Evolutionary conservation across 2,113 vertebrate species (phyloP), one percentile per base, ranked within the genome.

Genomic region (Brachionichthys hirsutus): DNA sequence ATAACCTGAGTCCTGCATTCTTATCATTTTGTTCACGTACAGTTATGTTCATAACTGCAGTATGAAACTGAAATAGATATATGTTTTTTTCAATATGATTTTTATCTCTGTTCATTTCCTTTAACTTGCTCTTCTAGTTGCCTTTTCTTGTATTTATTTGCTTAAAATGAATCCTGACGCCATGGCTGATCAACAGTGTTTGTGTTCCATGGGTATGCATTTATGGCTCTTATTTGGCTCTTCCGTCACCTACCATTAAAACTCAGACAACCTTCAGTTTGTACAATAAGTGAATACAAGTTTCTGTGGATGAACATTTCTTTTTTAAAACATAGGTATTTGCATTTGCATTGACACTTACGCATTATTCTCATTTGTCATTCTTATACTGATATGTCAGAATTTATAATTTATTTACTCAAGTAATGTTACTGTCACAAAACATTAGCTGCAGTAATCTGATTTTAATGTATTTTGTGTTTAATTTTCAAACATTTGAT

Each of bases 81-180:
- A 14, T 12, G 12, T 12, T 40, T 40, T 42, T 42, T 42, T 42
- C 14, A 42, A 42, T 38, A 38, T 34, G 30, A 74, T 56, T 14
- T 67, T 7, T 58, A 71, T 68, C 75, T 64, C 1, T 44, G 69
- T 72, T 73, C 12, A 58, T 75, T 75, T 69, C 63, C 59, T 73
- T 50, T 16, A 53, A 47, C 11, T 1, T 19, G 18, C 0, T 42
- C 53, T 59, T 50, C 16, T 60, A 22, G 4, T 13, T 10, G 0
- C 2, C 30, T 36, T 5, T 16, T 9, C 13, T 20, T 50, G 40
- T 49, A 19, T 42, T 67, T 46, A 16, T 42, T 63, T 11, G 13
- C 38, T 38, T 58, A 12, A 66, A 55, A 49, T 51, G 38, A 17
- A 16, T 6, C 17, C 36, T 15, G 8, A 54, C 2, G 1, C 14